Conservation (phyloP, 2,797 vertebrate genomes). For the Nyctalus aviator region DNA sequence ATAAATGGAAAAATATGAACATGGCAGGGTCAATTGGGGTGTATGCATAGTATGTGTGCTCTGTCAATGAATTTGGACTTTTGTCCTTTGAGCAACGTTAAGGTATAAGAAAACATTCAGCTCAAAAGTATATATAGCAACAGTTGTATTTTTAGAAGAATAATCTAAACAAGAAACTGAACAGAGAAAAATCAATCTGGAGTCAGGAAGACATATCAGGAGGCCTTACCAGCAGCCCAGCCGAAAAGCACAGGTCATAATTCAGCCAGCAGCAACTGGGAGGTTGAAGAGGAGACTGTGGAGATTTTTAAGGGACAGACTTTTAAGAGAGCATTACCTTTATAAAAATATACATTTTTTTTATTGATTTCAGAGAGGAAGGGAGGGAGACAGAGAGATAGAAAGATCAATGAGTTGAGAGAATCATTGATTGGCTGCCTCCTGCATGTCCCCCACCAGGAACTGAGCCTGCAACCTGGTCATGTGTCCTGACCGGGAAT, state of each 20-base stretch:
- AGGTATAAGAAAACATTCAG: neutral
- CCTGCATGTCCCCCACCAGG: no score
- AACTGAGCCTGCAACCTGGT: no score
- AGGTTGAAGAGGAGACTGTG: neutral
- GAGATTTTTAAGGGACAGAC: neutral
- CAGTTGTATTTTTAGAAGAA: conserved; percentile 10
- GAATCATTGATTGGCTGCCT: no score
- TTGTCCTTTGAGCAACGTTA: neutral
- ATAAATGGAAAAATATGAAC: neutral
- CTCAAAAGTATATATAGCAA: neutral
- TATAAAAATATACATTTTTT: no score
- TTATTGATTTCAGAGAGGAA: no score
- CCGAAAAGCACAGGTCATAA: neutral
- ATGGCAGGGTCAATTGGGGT: neutral
- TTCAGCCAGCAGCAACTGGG: neutral
- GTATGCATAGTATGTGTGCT: no score
- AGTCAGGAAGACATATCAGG: neutral
- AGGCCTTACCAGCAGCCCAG: neutral
- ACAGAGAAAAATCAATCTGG: neutral
- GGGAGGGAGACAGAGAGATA: no score
- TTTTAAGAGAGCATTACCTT: neutral
- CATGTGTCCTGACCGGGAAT: no score
- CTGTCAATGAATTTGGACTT: neutral
- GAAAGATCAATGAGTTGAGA: no score
- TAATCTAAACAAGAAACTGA: conserved; percentile 8